Base-by-base conservation (phyloP, 2,113 vertebrate genomes). In the Ceratotherium simum region DNA sequence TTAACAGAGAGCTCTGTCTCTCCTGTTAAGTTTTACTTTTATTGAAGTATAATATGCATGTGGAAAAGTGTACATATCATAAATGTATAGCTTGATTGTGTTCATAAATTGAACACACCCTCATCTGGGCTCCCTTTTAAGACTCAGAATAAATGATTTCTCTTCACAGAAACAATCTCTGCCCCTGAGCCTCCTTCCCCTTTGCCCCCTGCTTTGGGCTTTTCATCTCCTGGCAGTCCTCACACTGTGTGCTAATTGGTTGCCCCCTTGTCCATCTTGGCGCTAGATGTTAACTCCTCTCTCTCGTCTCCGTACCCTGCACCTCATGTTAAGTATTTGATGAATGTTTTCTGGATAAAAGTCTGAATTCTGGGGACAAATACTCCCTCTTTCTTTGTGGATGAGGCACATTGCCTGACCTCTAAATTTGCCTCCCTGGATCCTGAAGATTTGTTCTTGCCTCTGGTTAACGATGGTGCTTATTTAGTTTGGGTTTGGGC, bases 401-500 rank as follows among this genome's bases (percentile, higher is more conserved):
- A 62, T 65, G 80, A 75, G 39, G 18, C 84, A 48, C 36, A 65
- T 75, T 42, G 56, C 39, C 80, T 83, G 33, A 81, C 6, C 14
- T 81, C 33, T 91, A 10, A 93, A 54, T 75, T 75, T 67, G 48
- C 51, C 64, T 93, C 8, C 27, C 62, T 90, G 80, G 81, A 67
- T 92, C 87, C 75, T 64, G 70, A 80, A 91, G 85, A 83, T 72
- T 95, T 92, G 60, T 67, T 91, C 84, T 96, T 90, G 64, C 54
- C 72, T 70, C 0, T 95, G 76, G 90, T 90, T 92, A 96, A 96
- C 25, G 67, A 82, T 92, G 84, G 42, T 76, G 72, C 54, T 92
- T 88, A 78, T 67, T 93, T 73, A 46, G 96, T 83, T 83, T 95
- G 76, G 0, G 20, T 95, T 92, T 95, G 86, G 85, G 83, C 96